phyloP scores from a whole-genome alignment of 1,140 invertebrate species.

The Maniola jurtina region DNA sequence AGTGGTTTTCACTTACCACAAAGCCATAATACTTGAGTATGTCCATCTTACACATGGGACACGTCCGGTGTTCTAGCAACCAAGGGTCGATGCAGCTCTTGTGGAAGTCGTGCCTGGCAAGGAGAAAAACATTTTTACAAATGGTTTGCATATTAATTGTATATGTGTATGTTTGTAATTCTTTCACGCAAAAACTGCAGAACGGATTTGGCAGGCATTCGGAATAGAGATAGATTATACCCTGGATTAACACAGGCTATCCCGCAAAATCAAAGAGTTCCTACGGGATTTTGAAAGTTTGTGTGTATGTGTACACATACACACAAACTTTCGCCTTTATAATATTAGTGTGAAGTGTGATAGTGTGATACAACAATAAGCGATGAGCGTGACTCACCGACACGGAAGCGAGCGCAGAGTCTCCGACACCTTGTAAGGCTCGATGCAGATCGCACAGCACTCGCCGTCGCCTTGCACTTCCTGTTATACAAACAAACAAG shows the following conservation, averaged over 20 bases:
- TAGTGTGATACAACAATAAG: no score
- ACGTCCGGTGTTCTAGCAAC: conserved; percentile 94
- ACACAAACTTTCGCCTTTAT: no score
- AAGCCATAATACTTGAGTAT: conserved; percentile 95
- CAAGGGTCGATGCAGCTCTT: conserved; percentile 97
- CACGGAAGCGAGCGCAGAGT: conserved; percentile 92
- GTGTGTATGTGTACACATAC: no score
- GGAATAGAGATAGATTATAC: no score
- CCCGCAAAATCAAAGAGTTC: no score
- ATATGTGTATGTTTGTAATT: no score
- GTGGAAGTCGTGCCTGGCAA: conserved; percentile 92
- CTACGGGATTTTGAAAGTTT: no score
- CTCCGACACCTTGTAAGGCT: conserved; percentile 91
- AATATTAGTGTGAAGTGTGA: no score
- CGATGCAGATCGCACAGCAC: conserved; percentile 95
- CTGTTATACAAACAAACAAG: conserved; percentile 69
- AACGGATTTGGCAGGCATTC: no score
- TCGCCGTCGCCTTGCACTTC: conserved; percentile 89
- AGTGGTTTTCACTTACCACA: conserved; percentile 81
- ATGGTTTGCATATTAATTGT: not conserved
- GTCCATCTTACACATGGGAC: conserved; percentile 97
- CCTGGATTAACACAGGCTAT: no score
- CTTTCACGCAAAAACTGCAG: no score
- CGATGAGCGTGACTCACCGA: conserved; percentile 88
- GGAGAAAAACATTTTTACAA: conserved; percentile 44